phyloP scores from a whole-genome alignment of 2,113 vertebrate species.

The Aegotheles bennettii region DNA sequence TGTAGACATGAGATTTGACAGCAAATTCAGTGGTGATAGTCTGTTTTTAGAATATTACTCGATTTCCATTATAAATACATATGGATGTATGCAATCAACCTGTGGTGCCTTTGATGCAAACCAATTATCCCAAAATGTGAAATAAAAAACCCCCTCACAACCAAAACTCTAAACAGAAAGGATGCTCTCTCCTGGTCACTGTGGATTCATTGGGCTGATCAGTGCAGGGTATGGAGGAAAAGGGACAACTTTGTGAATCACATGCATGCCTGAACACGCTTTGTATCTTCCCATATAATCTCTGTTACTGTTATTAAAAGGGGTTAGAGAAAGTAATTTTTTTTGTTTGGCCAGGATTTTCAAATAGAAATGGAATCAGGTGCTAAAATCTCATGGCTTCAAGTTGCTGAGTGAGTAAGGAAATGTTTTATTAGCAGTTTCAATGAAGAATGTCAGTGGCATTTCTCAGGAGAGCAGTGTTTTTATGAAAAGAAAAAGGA shows the following conservation, averaged over 20 bases:
- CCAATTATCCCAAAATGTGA: neutral
- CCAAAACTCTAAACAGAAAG: neutral
- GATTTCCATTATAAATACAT: neutral
- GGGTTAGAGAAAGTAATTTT: neutral
- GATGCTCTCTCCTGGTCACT: neutral
- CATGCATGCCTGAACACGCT: accelerated
- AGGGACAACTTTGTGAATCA: neutral
- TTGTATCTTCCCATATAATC: neutral
- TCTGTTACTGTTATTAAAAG: neutral
- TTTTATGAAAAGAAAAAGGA: neutral
- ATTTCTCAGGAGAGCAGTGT: neutral
- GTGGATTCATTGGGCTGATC: neutral
- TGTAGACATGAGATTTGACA: neutral
- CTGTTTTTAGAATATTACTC: neutral
- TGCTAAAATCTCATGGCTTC: neutral
- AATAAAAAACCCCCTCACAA: neutral
- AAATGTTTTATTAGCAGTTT: neutral
- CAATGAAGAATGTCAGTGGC: neutral
- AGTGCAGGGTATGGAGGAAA: neutral
- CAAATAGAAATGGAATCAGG: neutral
- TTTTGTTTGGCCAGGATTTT: neutral
- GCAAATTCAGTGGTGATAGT: neutral
- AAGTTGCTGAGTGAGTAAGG: neutral
- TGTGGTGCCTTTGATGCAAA: neutral
- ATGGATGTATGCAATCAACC: neutral